phyloP scores from a whole-genome alignment of 2,113 vertebrate genomes.

The Dendrocopos noguchii region DNA sequence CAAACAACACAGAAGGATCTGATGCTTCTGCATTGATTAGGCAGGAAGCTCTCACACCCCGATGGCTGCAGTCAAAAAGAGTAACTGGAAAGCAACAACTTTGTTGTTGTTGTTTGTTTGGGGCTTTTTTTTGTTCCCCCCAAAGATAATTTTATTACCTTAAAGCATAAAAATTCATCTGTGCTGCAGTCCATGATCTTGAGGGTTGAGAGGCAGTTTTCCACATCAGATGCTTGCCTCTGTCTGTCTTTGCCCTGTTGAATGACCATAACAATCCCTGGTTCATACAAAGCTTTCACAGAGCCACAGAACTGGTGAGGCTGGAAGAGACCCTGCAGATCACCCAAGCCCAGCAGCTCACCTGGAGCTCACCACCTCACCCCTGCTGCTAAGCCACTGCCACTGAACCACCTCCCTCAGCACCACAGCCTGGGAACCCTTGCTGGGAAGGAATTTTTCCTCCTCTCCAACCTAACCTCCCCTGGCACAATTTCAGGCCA shows the following conservation, averaged over 20 bases:
- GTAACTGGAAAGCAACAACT: neutral
- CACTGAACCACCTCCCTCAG: too few species aligned
- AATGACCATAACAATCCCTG: neutral
- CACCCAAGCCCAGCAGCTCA: too few species aligned
- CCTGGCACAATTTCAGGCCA: too few species aligned
- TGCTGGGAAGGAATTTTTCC: too few species aligned
- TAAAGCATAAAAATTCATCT: conserved; percentile 80
- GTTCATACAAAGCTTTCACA: neutral
- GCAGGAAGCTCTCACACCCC: neutral
- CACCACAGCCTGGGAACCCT: too few species aligned
- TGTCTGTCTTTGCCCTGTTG: conserved; percentile 85
- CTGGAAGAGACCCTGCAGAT: too few species aligned
- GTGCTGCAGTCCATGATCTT: conserved; percentile 78
- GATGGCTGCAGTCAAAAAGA: neutral
- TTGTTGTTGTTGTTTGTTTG: neutral
- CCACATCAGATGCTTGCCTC: conserved; percentile 79
- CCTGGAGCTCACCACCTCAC: too few species aligned
- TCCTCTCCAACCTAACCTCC: too few species aligned
- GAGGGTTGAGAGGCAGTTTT: conserved; percentile 79
- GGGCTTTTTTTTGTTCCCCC: too few species aligned
- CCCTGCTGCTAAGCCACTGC: too few species aligned
- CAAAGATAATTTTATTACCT: conserved; percentile 73
- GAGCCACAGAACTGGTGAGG: too few species aligned
- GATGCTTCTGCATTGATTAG: neutral
- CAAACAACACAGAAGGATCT: neutral